Evolutionary conservation across 2,113 vertebrate species (phyloP).

Genomic region (Panthera leo): DNA sequence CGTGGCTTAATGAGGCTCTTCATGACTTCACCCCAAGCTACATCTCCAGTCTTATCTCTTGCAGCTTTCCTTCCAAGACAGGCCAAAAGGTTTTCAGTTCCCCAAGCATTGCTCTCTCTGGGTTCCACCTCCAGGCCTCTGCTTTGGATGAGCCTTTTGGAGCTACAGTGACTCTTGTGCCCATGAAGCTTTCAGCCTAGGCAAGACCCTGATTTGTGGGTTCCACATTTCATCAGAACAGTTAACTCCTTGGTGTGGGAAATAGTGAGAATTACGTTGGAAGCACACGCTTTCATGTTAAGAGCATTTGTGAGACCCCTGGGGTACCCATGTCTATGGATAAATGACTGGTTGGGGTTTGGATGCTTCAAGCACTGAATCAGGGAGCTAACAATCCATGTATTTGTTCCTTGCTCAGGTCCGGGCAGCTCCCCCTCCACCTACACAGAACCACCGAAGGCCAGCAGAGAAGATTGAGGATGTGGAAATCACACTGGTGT

Average conservation of each 20-base stretch:
- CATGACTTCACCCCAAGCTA: not conserved
- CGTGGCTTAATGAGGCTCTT: not conserved
- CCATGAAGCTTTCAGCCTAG: not conserved
- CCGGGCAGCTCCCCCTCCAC: conserved; percentile 96
- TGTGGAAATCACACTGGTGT: conserved; percentile 98
- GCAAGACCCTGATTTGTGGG: not conserved
- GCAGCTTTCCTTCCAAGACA: not conserved
- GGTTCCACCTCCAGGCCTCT: not conserved
- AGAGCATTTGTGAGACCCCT: not conserved
- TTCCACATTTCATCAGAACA: not conserved
- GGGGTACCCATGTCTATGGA: not conserved
- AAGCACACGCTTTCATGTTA: not conserved
- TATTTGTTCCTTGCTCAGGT: conserved; percentile 87
- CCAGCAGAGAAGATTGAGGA: conserved; percentile 95
- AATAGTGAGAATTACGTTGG: not conserved
- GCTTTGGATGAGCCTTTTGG: not conserved
- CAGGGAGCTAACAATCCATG: not conserved
- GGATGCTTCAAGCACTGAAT: not conserved
- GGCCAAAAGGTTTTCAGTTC: not conserved
- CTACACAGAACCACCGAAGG: conserved; percentile 92
- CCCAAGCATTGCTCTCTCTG: not conserved
- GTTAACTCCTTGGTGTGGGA: not conserved
- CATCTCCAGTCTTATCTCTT: not conserved
- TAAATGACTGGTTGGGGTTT: not conserved
- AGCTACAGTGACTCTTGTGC: not conserved